phyloP scores from a whole-genome alignment of 2,888 invertebrate genomes.

The Tenthredo notha region DNA sequence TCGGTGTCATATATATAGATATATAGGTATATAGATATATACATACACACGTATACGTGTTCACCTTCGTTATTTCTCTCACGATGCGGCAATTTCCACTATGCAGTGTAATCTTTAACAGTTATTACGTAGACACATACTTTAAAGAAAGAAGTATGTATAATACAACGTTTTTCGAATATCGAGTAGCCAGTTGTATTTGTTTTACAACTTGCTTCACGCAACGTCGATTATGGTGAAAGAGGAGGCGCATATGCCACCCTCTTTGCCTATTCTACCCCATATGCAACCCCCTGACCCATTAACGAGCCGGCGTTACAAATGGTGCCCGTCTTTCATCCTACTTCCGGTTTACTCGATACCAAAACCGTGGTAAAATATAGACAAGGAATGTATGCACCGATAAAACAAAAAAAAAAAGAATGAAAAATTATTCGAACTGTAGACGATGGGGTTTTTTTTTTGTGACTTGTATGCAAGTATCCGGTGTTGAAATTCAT shows the following conservation, averaged over 20 bases:
- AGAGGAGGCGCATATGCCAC: slow-evolving; percentile 27
- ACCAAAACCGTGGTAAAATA: background rate
- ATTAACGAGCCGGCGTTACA: slow-evolving; percentile 48
- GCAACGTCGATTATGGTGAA: slow-evolving; percentile 26
- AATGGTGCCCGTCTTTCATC: slow-evolving; percentile 32
- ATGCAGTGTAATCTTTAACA: background rate
- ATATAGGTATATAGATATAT: background rate
- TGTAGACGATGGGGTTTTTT: background rate
- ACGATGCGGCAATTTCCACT: slow-evolving; percentile 6
- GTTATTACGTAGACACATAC: background rate
- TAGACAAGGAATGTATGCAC: background rate
- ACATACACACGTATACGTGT: background rate
- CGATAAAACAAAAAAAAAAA: background rate
- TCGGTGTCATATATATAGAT: background rate
- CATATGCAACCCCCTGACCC: slow-evolving; percentile 35
- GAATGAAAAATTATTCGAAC: background rate
- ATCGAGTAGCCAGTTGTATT: background rate
- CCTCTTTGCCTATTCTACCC: slow-evolving; percentile 19
- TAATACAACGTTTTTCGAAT: background rate
- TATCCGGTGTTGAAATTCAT: background rate
- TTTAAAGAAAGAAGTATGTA: background rate
- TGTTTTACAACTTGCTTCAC: slow-evolving; percentile 8
- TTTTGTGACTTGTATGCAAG: background rate
- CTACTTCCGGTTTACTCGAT: slow-evolving; percentile 40
- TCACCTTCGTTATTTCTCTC: slow-evolving; percentile 27